Evolutionary conservation across 2,797 vertebrate genomes (phyloP), one percentile per base, ranked within the genome.

Genomic region (Hipposideros larvatus): DNA sequence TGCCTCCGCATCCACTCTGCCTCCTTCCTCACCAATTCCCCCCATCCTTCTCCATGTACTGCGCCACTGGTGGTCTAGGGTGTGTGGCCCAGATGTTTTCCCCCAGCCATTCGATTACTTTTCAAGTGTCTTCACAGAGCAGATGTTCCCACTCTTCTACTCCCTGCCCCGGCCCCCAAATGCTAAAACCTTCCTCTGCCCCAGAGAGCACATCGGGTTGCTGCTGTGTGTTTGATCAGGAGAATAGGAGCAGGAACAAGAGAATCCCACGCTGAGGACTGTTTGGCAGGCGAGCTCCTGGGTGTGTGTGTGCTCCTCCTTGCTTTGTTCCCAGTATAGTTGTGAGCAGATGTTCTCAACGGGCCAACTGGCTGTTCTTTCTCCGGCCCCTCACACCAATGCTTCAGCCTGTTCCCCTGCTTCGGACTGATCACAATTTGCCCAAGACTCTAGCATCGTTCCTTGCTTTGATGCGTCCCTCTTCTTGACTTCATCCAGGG

Each of bases 41-140:
- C 95, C 77, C 91, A 31, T 92, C 84, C 92, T 96, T 96, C 93
- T 92, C 94, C 48, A 90, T 93, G 97, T 97, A 95, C 83, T 91
- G 90, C 98, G 96, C 98, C 98, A 96, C 97, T 98, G 98, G 98
- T 98, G 98, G 98, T 98, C 98, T 98, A 92, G 93, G 97, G 94
- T 98, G 98, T 98, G 98, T 80, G 92, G 97, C 97, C 98, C 98
- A 99, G 98, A 98, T 99, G 98, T 98, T 99, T 98, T 98, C 98
- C 98, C 98, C 96, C 98, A 95, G 97, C 95, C 91, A 98, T 98
- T 97, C 96, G 97, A 98, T 98, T 98, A 98, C 98, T 98, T 98
- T 98, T 98, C 98, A 98, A 98, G 98, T 98, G 98, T 98, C 98
- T 98, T 98, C 98, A 97, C 98, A 98, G 98, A 98, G 97, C 98